Base-by-base conservation (phyloP, 2,113 vertebrate genomes). In the Petroica traversi region DNA sequence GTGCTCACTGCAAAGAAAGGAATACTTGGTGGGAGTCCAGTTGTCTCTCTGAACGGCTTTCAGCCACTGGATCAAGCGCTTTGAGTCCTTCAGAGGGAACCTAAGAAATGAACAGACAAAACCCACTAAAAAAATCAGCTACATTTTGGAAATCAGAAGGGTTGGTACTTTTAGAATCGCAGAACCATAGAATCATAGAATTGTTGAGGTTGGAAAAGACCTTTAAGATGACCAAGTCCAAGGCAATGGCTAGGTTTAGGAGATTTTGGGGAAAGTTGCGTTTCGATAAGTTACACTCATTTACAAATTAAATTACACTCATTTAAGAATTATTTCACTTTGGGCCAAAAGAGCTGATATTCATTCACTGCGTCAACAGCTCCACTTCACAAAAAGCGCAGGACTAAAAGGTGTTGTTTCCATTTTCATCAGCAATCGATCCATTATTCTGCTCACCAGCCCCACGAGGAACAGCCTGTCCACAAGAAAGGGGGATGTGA, bases 11-110 rank as follows among this genome's bases (percentile, higher is more conserved):
- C 98, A 99, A 24, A 99, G 98, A 55, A 99, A 99, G 1, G 98
- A 99, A 26, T 98, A 99, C 91, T 98, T 98, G 38, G 98, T 98
- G 26, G 98, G 98, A 26, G 97, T 98, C 98, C 98, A 99, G 94
- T 98, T 98, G 55, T 98, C 98, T 16, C 98, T 98, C 94, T 98
- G 98, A 62, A 99, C 97, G 15, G 98, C 98, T 79, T 98, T 98
- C 28, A 98, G 87, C 98, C 98, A 99, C 94, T 98, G 98, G 45
- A 98, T 93, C 62, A 99, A 92, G 20, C 98, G 98, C 72, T 98
- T 97, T 0, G 98, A 98, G 55, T 99, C 98, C 89, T 98, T 98
- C 40, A 99, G 96, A 38, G 98, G 98, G 52, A 99, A 99, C 41
- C 98, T 99, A 58, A 45, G 19, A 58, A n/a, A 33, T 12, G 93